Evolutionary conservation across 2,888 invertebrate species (phyloP).

Genomic region (Eupithecia dodoneata): DNA sequence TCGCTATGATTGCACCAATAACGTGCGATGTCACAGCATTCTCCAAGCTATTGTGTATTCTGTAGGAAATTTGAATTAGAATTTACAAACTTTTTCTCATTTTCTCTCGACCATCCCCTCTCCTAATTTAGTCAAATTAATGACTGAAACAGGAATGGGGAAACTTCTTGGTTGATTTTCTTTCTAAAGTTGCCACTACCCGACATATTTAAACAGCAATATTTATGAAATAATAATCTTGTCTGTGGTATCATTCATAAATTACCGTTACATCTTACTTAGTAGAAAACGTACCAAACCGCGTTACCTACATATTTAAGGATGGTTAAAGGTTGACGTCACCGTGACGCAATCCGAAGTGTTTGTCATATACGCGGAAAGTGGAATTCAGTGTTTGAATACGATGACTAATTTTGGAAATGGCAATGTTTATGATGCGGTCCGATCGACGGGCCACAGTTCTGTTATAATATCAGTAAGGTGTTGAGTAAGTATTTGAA

Average conservation of each 20-base stretch:
- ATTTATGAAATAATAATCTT: not conserved
- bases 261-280: not conserved
- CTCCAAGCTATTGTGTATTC: not conserved
- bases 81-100: not conserved
- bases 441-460: not conserved
- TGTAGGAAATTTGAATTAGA: not conserved
- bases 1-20: no score
- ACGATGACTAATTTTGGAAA: conserved; percentile 16
- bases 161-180: not conserved
- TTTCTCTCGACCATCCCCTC: not conserved
- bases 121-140: not conserved
- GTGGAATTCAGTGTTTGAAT: conserved; percentile 12
- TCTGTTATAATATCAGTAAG: not conserved
- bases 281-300: not conserved
- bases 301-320: not conserved
- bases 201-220: not conserved
- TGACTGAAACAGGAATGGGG: not conserved
- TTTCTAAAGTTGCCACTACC: not conserved
- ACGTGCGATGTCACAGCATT: not conserved
- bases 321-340: conserved; percentile 1
- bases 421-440: conserved; percentile 9
- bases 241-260: not conserved
- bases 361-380: conserved; percentile 1
- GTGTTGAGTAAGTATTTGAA: not conserved
- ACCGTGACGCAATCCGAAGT: not conserved